Evolutionary conservation across 2,888 invertebrate genomes (phyloP).

Genomic region (Papilio protenor): DNA sequence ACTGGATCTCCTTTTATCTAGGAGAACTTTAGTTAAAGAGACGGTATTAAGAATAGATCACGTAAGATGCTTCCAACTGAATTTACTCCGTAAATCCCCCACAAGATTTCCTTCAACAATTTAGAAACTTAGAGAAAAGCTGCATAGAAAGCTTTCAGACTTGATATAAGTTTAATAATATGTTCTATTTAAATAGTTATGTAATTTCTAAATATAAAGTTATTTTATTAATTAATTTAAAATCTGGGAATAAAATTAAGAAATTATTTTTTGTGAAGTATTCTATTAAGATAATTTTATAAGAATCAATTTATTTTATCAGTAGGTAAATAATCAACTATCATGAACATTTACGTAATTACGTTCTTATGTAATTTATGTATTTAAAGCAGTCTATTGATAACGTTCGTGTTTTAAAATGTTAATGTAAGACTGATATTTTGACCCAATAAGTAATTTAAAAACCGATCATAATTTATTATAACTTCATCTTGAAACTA

Average conservation of each 20-base stretch:
- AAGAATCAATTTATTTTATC: background rate
- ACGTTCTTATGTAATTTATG: slow-evolving; percentile 8
- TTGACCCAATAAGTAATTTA: slow-evolving; percentile 18
- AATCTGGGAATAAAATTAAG: background rate
- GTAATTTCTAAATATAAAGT: background rate
- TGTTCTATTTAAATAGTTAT: background rate
- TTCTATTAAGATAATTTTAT: background rate
- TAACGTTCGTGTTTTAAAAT: background rate
- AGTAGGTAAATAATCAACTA: background rate
- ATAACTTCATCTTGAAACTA: slow-evolving; percentile 19
- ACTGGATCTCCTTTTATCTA: slow-evolving; percentile 13
- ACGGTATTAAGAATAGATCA: slow-evolving; percentile 23
- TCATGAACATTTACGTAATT: slow-evolving; percentile 8
- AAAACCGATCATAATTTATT: slow-evolving; percentile 12
- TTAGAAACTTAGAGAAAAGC: slow-evolving; percentile 6
- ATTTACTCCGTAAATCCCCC: slow-evolving; percentile 9
- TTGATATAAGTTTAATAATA: background rate
- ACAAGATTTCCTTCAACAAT: slow-evolving; percentile 19
- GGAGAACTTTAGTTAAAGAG: slow-evolving; percentile 14
- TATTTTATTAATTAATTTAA: background rate
- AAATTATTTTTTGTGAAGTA: background rate
- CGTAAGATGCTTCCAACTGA: slow-evolving; percentile 19
- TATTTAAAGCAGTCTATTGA: slow-evolving; percentile 11
- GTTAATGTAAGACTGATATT: slow-evolving; percentile 8
- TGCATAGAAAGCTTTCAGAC: background rate